Evolutionary conservation across 2,797 vertebrate genomes (phyloP).

Genomic region (Acrossocheilus fasciatus): DNA sequence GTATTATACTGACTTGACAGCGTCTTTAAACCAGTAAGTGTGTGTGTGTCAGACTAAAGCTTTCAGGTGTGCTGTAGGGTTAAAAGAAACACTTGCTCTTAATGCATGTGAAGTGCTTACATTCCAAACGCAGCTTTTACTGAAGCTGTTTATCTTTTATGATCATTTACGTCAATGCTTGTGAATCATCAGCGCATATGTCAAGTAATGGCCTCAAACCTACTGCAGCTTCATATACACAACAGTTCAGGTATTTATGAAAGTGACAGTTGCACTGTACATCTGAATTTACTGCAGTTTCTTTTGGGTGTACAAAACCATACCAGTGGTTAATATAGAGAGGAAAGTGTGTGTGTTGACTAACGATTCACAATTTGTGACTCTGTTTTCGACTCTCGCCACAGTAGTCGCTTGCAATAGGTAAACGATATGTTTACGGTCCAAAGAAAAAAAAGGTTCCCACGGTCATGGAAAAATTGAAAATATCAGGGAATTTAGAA

Average conservation of each 20-base stretch:
- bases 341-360: not conserved
- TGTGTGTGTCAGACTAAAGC: not conserved
- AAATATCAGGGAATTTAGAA: not conserved
- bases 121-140: slow-evolving; percentile 33
- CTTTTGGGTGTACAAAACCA: not conserved
- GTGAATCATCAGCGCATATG: slow-evolving; percentile 15
- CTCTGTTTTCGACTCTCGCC: not conserved
- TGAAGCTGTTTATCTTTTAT: slow-evolving; percentile 26
- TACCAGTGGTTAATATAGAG: not conserved
- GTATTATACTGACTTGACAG: not conserved
- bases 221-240: not conserved
- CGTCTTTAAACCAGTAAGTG: not conserved
- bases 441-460: not conserved
- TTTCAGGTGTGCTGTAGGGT: slow-evolving; percentile 10
- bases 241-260: not conserved
- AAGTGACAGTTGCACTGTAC: not conserved
- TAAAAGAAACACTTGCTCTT: not conserved
- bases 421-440: not conserved
- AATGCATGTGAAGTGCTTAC: slow-evolving; percentile 31
- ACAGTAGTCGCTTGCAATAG: too few relatives aligned
- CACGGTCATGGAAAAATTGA: not conserved
- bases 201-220: not conserved
- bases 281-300: not conserved
- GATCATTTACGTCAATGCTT: not conserved
- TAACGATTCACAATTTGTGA: not conserved